Conservation (phyloP, 1,140 invertebrate species). For the Drosophila burlai region DNA sequence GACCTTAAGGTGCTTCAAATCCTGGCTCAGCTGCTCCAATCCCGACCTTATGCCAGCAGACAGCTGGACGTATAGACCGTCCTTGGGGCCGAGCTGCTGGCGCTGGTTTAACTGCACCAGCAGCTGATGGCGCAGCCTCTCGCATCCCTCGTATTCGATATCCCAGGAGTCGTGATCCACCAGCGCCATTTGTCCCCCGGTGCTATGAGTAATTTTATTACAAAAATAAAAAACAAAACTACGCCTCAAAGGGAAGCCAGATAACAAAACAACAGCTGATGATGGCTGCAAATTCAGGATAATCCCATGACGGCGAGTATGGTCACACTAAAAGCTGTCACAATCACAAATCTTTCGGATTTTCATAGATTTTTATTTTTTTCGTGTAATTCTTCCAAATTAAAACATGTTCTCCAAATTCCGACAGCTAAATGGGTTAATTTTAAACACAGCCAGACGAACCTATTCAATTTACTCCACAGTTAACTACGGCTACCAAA, state of each 20-base stretch:
- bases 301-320: background rate
- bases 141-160: constrained; percentile 88
- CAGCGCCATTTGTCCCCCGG: constrained; percentile 62
- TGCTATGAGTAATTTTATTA: constrained; percentile 10
- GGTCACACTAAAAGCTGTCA: constrained; percentile 26
- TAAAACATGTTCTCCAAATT: constrained; percentile 17
- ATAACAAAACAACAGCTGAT: constrained; percentile 38
- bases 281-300: background rate
- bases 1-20: constrained; percentile 87
- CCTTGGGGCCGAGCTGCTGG: constrained; percentile 86
- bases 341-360: background rate
- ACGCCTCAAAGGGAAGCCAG: constrained; percentile 31
- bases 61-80: constrained; percentile 80
- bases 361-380: background rate
- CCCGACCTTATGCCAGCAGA: constrained; percentile 87
- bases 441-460: background rate
- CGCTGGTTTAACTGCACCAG: constrained; percentile 87
- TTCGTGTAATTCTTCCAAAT: constrained; percentile 8
- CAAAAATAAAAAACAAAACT: constrained; percentile 28
- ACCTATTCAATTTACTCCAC: background rate
- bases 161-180: constrained; percentile 86
- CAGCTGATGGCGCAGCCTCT: constrained; percentile 88
- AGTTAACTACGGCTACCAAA: background rate
- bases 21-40: constrained; percentile 88
- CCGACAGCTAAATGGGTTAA: background rate